Base-by-base conservation (phyloP, 2,113 vertebrate genomes). In the Pollachius pollachius region DNA sequence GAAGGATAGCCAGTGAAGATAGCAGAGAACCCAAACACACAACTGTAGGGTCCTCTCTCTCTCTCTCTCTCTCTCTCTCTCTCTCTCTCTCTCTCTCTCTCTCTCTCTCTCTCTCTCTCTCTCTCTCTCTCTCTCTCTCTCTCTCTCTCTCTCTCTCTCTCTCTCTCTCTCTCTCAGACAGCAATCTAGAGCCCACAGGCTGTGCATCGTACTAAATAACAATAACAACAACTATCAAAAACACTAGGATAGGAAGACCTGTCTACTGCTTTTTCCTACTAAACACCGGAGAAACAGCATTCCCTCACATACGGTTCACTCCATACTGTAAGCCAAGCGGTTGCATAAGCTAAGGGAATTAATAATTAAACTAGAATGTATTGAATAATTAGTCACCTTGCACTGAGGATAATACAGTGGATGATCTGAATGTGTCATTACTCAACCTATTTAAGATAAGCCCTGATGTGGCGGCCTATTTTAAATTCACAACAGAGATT, bases 211-310 rank as follows among this genome's bases (percentile, higher is more conserved):
- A 81, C 85, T 9, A 74, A 85, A 84, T 80, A 85, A n/a, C n/a
- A n/a, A n/a, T n/a, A n/a, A n/a, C n/a, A n/a, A n/a, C n/a, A n/a
- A 84, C 76, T 83, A 74, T 79, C 83, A 87, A 87, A 81, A 84
- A 80, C 81, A 48, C 52, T 19, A 21, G 15, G 41, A 9, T 12
- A 48, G 52, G 21, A 19, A 34, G 13, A 63, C 19, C 61, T 21
- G 41, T n/a, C 19, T 17, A 19, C 17, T 37, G 54, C 30, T 18
- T 37, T 62, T 7, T 15, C 6, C 27, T 52, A 21, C 41, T 11
- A 12, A 48, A 48, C 11, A 48, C 2, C 12, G 41, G 41, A 12
- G 11, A 48, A 48, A 9, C 41, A 48, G 41, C 41, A 13, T 48
- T 48, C 41, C 9, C 41, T 12, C 41, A 19, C 56, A 37, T 11